Conservation (phyloP, 2,797 vertebrate species). For the Lepilemur ruficaudatus region DNA sequence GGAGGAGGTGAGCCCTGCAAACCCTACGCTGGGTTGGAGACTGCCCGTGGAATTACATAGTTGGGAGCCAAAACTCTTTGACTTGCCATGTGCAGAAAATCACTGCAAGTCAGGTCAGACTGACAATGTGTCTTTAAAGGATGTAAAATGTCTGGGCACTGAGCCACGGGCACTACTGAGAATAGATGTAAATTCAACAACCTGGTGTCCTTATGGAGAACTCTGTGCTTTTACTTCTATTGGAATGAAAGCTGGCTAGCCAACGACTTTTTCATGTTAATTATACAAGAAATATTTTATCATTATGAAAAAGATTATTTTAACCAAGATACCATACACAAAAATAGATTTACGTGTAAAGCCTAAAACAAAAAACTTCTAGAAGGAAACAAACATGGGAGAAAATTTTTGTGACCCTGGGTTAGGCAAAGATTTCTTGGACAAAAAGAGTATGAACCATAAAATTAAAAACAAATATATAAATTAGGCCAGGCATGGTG, state of each 20-base stretch:
- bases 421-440: background rate
- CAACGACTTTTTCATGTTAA: background rate
- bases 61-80: background rate
- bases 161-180: background rate
- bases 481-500: background rate
- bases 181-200: background rate
- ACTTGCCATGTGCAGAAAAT: background rate
- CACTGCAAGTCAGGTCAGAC: background rate
- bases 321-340: background rate
- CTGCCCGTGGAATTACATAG: background rate
- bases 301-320: background rate
- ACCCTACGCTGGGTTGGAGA: background rate
- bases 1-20: background rate
- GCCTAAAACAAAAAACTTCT: background rate
- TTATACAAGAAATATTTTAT: background rate
- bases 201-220: background rate
- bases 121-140: background rate
- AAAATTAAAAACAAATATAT: constrained; percentile 1
- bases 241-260: background rate
- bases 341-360: background rate
- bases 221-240: background rate
- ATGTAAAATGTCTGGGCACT: background rate
- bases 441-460: background rate
- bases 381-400: background rate
- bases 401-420: background rate